These are phyloP conservation scores for Philopotamus ludificatus DNA, from an alignment of 1,140 invertebrate genomes.

Conservation along the genomic window DNA sequence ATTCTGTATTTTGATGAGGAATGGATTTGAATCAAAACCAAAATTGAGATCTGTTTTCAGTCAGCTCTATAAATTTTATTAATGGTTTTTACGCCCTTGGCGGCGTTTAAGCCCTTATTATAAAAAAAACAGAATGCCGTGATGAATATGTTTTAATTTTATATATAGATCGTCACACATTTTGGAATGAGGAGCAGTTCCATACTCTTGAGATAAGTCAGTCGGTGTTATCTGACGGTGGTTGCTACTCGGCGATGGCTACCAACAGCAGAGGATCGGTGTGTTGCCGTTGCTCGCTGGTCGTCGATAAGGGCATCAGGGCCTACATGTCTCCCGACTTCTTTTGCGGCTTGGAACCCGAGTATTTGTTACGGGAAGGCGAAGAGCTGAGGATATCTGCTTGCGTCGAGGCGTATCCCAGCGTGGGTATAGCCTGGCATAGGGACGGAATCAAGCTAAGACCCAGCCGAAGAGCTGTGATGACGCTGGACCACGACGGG, in stretches of 20 bases:
- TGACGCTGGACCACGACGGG: slow-evolving; percentile 77
- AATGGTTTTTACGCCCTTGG: too few species aligned
- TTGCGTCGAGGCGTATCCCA: slow-evolving; percentile 77
- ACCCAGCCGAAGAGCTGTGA: slow-evolving; percentile 69
- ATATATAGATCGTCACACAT: slow-evolving; percentile 57
- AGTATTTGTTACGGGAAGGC: slow-evolving; percentile 60
- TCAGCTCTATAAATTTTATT: too few species aligned
- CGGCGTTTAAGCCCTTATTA: too few species aligned
- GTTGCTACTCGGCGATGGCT: slow-evolving; percentile 77
- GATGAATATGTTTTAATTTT: slow-evolving; percentile 3
- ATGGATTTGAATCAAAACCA: too few species aligned
- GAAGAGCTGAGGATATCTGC: slow-evolving; percentile 68
- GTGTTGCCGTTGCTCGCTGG: slow-evolving; percentile 75
- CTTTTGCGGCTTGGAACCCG: slow-evolving; percentile 64
- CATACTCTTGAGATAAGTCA: slow-evolving; percentile 81
- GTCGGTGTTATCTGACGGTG: slow-evolving; percentile 75
- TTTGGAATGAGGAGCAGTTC: slow-evolving; percentile 71
- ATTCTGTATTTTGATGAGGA: too few species aligned
- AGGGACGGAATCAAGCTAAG: slow-evolving; percentile 69
- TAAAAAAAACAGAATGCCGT: slow-evolving; percentile 4
- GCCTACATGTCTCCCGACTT: slow-evolving; percentile 79
- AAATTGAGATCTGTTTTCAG: too few species aligned
- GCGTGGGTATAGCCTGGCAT: slow-evolving; percentile 78
- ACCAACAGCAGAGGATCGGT: slow-evolving; percentile 80
- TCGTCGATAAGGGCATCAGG: slow-evolving; percentile 81